Base-by-base conservation (phyloP, 2,113 vertebrate genomes). In the Henicopernis longicauda region DNA sequence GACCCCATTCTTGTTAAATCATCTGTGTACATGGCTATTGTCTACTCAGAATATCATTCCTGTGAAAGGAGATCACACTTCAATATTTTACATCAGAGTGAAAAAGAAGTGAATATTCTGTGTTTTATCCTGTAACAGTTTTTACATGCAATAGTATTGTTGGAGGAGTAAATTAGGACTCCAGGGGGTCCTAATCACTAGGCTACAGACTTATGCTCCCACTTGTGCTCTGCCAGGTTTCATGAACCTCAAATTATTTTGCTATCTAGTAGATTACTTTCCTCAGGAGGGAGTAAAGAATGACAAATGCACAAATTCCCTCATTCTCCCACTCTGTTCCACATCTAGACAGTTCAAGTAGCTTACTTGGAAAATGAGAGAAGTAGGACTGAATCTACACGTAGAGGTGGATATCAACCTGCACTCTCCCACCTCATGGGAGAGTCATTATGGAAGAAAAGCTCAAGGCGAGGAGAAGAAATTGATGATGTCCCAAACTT, bases 211-310 rank as follows among this genome's bases (percentile, higher is more conserved):
- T 91, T 90, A 82, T 82, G 40, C 78, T 97, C 74, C 89, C 62
- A 80, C 82, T 96, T 95, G 79, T 70, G 74, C 93, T 91, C 82
- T 82, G 90, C 36, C 13, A 50, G 58, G 44, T 91, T 96, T 96
- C 90, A 88, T 94, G 96, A 90, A 94, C 93, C 87, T 93, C 78
- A 94, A 96, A 95, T 96, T 96, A 91, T 96, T 97, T 96, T 93
- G 81, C 93, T 94, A 95, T 96, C 93, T 95, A 88, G 78, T 85
- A 94, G 92, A 95, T 95, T 92, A 85, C 70, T 80, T 90, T 92
- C 54, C 95, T 91, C 92, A 82, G 90, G 82, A 62, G 96, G 84
- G 74, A 95, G 82, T 76, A 85, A 87, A 82, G 62, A 59, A 93
- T 85, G 44, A 87, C 40, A 90, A 95, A 93, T 32, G 19, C 44